Base-by-base conservation (phyloP, 2,797 vertebrate genomes). In the Xyrichtys novacula region DNA sequence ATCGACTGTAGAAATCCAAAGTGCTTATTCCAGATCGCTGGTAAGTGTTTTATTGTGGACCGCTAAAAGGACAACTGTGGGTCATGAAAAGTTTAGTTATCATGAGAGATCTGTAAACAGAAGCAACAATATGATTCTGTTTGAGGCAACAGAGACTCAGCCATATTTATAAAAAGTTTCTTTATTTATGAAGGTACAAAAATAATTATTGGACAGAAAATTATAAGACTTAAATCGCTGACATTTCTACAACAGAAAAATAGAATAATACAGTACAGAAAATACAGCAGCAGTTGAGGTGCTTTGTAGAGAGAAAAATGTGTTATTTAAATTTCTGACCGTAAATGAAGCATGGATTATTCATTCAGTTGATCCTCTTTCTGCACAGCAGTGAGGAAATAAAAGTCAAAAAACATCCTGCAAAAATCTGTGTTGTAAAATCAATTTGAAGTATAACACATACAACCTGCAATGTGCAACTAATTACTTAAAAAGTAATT, bases 111-210 rank as follows among this genome's bases (percentile, higher is more conserved):
- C 32, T 10, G 7, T 31, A 5, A 31, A 36, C 11, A 53, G n/a
- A 42, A n/a, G n/a, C n/a, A n/a, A n/a, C n/a, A n/a, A n/a, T n/a
- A n/a, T n/a, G n/a, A n/a, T n/a, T n/a, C n/a, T n/a, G n/a, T n/a
- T n/a, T 7, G 5, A 19, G 2, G 25, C 22, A 46, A 9, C 47
- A n/a, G 7, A 64, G 14, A 73, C 1, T 0, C 16, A 50, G 14
- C 43, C 26, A 46, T 78, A 80, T 73, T 81, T 91, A 84, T 66
- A 87, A 92, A 92, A 90, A 26, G 6, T 52, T 44, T 68, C 57
- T 94, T 94, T 94, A 94, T 94, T 94, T 92, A 92, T 78, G 86
- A 94, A 94, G 95, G 78, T 91, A 92, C 90, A 92, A 92, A 93
- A 94, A 93, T 83, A 88, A 57, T 79, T 40, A 71, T 67, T 65